phyloP scores from a whole-genome alignment of 1,140 invertebrate genomes.

The Micrasema minimum region DNA sequence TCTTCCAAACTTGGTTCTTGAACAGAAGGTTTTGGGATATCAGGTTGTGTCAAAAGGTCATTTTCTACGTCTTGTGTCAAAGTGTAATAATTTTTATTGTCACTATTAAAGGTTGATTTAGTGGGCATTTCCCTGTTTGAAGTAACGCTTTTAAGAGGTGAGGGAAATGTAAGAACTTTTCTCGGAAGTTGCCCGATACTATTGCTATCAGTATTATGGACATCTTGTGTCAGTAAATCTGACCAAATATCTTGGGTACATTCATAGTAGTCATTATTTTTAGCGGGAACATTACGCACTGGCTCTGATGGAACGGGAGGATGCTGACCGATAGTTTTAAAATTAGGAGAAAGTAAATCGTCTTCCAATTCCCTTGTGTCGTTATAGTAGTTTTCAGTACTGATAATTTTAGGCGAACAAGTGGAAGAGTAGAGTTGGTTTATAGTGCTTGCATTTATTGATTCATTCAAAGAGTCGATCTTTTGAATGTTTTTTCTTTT shows the following conservation, averaged over 20 bases:
- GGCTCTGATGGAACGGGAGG: not conserved
- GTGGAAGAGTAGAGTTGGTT: constrained; percentile 17
- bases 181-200: too few relatives aligned
- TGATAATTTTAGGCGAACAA: constrained; percentile 13
- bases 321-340: not conserved
- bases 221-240: not conserved
- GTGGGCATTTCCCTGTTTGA: not conserved
- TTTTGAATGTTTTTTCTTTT: constrained; percentile 7
- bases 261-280: constrained; percentile 5
- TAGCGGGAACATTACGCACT: not conserved
- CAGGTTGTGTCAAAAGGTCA: constrained; percentile 21
- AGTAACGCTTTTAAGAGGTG: not conserved
- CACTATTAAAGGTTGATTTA: not conserved
- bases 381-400: constrained; percentile 59
- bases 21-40: not conserved
- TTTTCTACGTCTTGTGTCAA: constrained; percentile 25
- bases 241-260: not conserved
- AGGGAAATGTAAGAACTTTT: not conserved
- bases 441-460: constrained; percentile 2
- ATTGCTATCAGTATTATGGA: not conserved
- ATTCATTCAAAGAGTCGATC: constrained; percentile 4
- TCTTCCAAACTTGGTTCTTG: constrained; percentile 7
- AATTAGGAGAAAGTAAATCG: constrained; percentile 30
- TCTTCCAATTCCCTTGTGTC: constrained; percentile 28
- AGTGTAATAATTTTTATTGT: constrained; percentile 17